Percentiles rank a stretch among this genome's conserved stretches.
Evolutionary conservation across 64 coral and sea anemone genomes (phyloP).

Genomic region (Actinia tenebrosa): DNA sequence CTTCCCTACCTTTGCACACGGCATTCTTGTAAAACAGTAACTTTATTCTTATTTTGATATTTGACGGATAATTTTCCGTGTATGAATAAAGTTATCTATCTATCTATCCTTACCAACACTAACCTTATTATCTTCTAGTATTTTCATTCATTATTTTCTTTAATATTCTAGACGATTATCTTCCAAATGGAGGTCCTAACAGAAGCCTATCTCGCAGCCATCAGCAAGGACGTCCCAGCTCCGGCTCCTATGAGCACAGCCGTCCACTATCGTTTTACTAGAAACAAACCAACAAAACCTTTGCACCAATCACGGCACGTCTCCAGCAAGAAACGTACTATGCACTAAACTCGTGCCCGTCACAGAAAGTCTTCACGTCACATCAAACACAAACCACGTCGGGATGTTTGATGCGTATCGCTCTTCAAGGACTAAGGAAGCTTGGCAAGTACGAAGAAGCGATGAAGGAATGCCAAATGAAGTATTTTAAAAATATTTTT

Average conservation of each 20-base stretch:
- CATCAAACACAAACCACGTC: not conserved
- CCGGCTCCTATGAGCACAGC: not conserved
- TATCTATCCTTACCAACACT: no score
- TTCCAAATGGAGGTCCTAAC: slow-evolving; percentile 13
- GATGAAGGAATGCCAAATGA: not conserved
- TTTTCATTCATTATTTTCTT: not conserved
- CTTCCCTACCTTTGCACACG: no score
- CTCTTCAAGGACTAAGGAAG: no score
- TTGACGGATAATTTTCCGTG: no score
- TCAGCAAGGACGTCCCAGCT: not conserved
- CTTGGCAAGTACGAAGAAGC: not conserved
- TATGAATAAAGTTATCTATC: no score
- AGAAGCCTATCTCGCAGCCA: not conserved
- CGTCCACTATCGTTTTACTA: slow-evolving; percentile 4
- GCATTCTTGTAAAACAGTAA: no score
- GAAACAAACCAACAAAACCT: not conserved
- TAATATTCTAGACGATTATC: not conserved
- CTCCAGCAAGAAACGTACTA: not conserved
- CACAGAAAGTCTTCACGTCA: not conserved
- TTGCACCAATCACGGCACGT: not conserved
- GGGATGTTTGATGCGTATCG: not conserved
- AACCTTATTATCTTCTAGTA: not conserved
- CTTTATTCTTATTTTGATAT: no score
- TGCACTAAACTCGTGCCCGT: not conserved
- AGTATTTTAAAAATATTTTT: not conserved